phyloP scores from a whole-genome alignment of 2,888 invertebrate species.

The Adelphocoris suturalis region DNA sequence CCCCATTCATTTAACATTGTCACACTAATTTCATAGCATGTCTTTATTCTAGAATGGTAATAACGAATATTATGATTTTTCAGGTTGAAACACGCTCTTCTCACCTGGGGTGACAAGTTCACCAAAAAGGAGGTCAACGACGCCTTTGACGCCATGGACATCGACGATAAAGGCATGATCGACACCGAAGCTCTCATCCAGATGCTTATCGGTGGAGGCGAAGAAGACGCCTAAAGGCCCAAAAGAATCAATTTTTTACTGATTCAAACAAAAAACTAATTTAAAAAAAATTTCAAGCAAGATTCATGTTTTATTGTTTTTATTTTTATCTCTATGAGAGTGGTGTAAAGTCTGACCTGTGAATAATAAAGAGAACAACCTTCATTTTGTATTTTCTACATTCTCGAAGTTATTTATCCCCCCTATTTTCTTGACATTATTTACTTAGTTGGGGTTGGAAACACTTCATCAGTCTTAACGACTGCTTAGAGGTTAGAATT shows the following conservation, averaged over 20 bases:
- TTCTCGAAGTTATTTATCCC: conserved; percentile 37
- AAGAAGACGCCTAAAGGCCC: conserved; percentile 82
- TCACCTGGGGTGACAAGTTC: conserved; percentile 97
- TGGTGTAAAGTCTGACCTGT: conserved; percentile 66
- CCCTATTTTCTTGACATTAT: too few relatives aligned
- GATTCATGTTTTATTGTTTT: conserved; percentile 71
- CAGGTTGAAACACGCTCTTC: conserved; percentile 92
- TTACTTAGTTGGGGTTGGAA: too few relatives aligned
- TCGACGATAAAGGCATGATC: conserved; percentile 94
- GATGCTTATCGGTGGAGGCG: conserved; percentile 92
- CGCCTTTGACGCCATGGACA: conserved; percentile 93
- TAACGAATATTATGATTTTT: conserved; percentile 73
- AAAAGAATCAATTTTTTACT: conserved; percentile 19
- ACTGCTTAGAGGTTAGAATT: too few relatives aligned
- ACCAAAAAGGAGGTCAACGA: conserved; percentile 92
- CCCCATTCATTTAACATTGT: too few relatives aligned
- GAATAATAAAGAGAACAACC: conserved; percentile 74
- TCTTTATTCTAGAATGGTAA: not conserved
- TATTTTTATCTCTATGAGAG: conserved; percentile 64
- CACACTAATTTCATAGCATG: too few relatives aligned
- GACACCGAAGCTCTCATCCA: conserved; percentile 92
- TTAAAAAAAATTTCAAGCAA: conserved; percentile 73
- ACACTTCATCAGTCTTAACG: too few relatives aligned
- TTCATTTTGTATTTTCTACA: conserved; percentile 69
- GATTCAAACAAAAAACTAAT: conserved; percentile 65